Conservation (phyloP, 2,797 vertebrate genomes). For the Crypturellus tataupa region DNA sequence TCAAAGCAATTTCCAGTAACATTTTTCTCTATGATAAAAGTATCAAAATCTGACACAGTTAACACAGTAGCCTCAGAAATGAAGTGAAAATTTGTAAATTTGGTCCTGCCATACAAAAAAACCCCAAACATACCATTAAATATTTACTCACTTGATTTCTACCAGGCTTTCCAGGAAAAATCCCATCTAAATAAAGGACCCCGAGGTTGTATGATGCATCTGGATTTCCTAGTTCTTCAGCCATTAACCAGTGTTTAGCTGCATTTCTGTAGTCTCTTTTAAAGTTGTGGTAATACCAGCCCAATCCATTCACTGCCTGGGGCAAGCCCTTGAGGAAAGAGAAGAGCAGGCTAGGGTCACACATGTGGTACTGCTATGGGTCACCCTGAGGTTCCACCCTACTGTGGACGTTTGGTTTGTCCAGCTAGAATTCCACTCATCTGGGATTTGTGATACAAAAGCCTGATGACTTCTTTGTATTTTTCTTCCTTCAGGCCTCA, state of each 20-base stretch:
- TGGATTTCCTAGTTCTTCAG: constrained; percentile 87
- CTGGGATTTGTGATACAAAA: neutral
- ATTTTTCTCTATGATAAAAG: neutral
- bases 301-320: constrained; percentile 91
- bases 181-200: constrained; percentile 85
- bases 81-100: neutral
- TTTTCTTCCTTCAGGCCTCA: neutral
- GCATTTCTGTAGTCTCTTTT: constrained; percentile 85
- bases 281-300: constrained; percentile 91
- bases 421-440: neutral
- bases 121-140: neutral
- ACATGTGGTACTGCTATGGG: neutral
- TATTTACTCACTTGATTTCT: constrained; percentile 87
- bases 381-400: neutral
- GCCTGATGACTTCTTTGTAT: neutral
- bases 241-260: constrained; percentile 86
- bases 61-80: neutral
- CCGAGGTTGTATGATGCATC: constrained; percentile 92
- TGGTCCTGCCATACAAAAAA: neutral
- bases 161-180: constrained; percentile 76
- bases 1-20: neutral
- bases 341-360: neutral
- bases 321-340: constrained; percentile 86
- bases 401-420: neutral
- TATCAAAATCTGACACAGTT: neutral